Conservation (phyloP, 1,140 invertebrate species). For the Maconellicoccus hirsutus region DNA sequence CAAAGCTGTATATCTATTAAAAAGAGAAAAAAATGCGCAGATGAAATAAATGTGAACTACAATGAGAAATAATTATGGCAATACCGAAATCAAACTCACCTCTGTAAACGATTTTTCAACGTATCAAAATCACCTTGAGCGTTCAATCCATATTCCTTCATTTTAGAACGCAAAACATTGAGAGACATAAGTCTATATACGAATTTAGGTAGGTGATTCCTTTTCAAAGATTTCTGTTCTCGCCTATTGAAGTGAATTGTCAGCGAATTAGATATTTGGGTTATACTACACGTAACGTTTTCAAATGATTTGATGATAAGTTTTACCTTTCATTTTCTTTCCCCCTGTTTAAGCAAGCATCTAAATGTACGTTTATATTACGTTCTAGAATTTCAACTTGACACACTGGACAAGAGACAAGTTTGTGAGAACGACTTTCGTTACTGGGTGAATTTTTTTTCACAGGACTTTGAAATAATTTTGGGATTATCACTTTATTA, state of each 20-base stretch:
- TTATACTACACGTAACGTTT: too few relatives aligned
- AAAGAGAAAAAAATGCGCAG: too few relatives aligned
- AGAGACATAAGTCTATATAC: slow-evolving; percentile 44
- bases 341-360: slow-evolving; percentile 39
- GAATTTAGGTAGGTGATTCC: slow-evolving; percentile 41
- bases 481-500: background rate
- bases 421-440: slow-evolving; percentile 30
- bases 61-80: background rate
- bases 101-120: slow-evolving; percentile 37
- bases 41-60: too few relatives aligned
- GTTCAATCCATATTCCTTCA: slow-evolving; percentile 41
- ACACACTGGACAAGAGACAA: slow-evolving; percentile 44
- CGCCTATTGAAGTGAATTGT: too few relatives aligned
- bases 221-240: slow-evolving; percentile 28
- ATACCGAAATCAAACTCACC: too few relatives aligned
- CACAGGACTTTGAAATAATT: slow-evolving; percentile 31
- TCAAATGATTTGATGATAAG: too few relatives aligned
- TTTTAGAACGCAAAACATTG: slow-evolving; percentile 38
- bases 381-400: slow-evolving; percentile 36
- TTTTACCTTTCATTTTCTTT: slow-evolving; percentile 23
- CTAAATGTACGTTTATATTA: slow-evolving; percentile 43
- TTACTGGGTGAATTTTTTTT: slow-evolving; percentile 27
- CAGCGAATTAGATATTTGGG: too few relatives aligned
- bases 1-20: slow-evolving; percentile 34
- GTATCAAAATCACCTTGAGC: slow-evolving; percentile 39